A percentile compares a stretch with the other conserved stretches of the same genome.
phyloP scores from a whole-genome alignment of 2,113 vertebrate genomes.

The Paralichthys olivaceus region DNA sequence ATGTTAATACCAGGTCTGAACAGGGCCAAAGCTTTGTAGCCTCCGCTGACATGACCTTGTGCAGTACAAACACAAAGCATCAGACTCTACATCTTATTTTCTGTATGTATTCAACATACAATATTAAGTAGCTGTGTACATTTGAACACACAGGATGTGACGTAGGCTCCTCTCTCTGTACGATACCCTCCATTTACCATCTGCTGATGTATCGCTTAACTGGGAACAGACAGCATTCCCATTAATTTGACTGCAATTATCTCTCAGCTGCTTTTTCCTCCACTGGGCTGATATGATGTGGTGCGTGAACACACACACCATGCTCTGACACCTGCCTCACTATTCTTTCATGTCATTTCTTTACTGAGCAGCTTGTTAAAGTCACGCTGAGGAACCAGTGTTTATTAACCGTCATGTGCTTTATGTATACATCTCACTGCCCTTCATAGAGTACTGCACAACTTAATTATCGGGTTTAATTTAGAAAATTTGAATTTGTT shows the following conservation, averaged over 20 bases:
- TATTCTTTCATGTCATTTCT: not conserved
- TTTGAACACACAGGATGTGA: not conserved
- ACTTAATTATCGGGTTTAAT: too few species aligned
- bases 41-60: slow-evolving; percentile 4
- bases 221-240: slow-evolving; percentile 32
- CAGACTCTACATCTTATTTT: not conserved
- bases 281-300: slow-evolving; percentile 6
- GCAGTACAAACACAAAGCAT: not conserved
- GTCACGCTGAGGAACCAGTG: not conserved
- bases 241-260: slow-evolving; percentile 30
- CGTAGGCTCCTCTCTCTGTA: not conserved
- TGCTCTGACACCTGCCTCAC: not conserved
- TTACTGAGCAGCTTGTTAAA: not conserved
- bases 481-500: not conserved
- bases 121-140: slow-evolving; percentile 30
- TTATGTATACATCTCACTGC: not conserved
- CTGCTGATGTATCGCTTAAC: slow-evolving; percentile 31
- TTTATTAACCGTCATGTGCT: not conserved
- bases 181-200: slow-evolving; percentile 11
- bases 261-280: slow-evolving; percentile 9
- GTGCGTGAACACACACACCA: not conserved
- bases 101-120: slow-evolving; percentile 21
- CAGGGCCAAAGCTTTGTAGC: not conserved
- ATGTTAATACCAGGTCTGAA: too few species aligned
- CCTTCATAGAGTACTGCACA: too few species aligned